Evolutionary conservation across 2,113 vertebrate species (phyloP), one percentile per base, ranked within the genome.

Genomic region (Misgurnus anguillicaudatus): DNA sequence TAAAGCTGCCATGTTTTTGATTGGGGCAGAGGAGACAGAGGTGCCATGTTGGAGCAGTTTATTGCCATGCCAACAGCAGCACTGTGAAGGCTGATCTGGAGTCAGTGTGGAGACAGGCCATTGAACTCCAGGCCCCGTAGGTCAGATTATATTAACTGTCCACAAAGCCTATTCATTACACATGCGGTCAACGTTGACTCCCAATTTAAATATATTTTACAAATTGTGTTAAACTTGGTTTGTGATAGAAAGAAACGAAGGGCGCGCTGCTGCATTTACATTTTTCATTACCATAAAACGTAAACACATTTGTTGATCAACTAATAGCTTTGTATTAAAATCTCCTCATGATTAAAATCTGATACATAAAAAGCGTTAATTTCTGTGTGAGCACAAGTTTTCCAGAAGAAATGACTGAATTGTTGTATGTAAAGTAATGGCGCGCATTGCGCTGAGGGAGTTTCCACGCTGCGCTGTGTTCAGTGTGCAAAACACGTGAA

Each of bases 61-160:
- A 78, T 47, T 63, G 24, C 69, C 31, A 80, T 80, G 60, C 38
- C 60, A 72, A 64, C 74, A 64, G 74, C 72, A 62, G 72, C 57
- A 61, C 1, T n/a, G 57, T 39, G 71, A 5, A 47, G 71, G 21
- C 74, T 9, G 53, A 8, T 57, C 53, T 57, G n/a, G 53, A 57
- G n/a, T 75, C 24, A 19, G 45, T 36, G 21, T 13, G 48, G 45
- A 9, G 45, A 53, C 17, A 45, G 73, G 74, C 14, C 74, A 64
- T 39, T 76, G 74, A 76, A 76, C 74, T 21, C 7, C 60, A 65
- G 74, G 74, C 74, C 73, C 71, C 47, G 41, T 19, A 14, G 73
- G 61, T 75, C 73, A 64, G 3, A 39, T 61, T 36, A 61, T 41
- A 58, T 21, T 36, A 51, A 42, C n/a, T 61, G 71, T 21, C 71